These are phyloP conservation scores for Zaprionus bogoriensis DNA, from an alignment of 2,888 invertebrate genomes.

Conservation along the genomic window DNA sequence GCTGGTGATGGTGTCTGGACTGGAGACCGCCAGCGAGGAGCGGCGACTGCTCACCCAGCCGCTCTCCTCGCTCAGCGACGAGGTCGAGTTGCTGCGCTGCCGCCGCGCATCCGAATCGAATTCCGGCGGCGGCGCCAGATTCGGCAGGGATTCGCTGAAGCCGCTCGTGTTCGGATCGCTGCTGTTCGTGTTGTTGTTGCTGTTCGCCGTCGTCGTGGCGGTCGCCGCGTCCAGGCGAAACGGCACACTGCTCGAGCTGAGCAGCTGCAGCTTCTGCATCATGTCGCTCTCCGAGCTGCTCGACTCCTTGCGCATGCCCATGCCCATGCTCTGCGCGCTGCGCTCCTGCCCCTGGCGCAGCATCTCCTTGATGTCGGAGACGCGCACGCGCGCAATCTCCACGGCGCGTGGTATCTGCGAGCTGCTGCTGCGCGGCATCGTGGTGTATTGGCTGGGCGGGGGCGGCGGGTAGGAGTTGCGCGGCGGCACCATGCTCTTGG, in stretches of 20 bases:
- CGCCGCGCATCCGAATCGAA: constrained; percentile 83
- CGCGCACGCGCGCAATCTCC: constrained; percentile 82
- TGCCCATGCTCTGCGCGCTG: neutral
- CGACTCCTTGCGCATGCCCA: constrained; percentile 79
- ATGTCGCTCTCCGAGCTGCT: constrained; percentile 85
- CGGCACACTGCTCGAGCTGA: constrained; percentile 86
- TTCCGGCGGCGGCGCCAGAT: constrained; percentile 87
- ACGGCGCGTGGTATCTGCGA: constrained; percentile 84
- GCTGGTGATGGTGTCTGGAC: constrained; percentile 84
- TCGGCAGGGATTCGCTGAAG: constrained; percentile 89
- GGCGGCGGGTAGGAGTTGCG: constrained; percentile 86
- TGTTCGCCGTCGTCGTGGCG: constrained; percentile 60
- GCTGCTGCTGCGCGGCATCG: constrained; percentile 86
- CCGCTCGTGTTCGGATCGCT: constrained; percentile 82
- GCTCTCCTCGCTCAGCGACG: constrained; percentile 91
- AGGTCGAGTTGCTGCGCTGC: constrained; percentile 85
- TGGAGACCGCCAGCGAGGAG: constrained; percentile 86
- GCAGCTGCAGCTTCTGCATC: constrained; percentile 76
- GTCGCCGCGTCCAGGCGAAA: constrained; percentile 85
- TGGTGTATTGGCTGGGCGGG: constrained; percentile 82
- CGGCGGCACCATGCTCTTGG: constrained; percentile 84
- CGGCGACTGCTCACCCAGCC: constrained; percentile 93
- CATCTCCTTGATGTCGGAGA: constrained; percentile 82
- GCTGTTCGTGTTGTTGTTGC: constrained; percentile 71
- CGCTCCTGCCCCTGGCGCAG: constrained; percentile 65